Base-by-base conservation (phyloP, 2,113 vertebrate genomes). In the Oplegnathus fasciatus region DNA sequence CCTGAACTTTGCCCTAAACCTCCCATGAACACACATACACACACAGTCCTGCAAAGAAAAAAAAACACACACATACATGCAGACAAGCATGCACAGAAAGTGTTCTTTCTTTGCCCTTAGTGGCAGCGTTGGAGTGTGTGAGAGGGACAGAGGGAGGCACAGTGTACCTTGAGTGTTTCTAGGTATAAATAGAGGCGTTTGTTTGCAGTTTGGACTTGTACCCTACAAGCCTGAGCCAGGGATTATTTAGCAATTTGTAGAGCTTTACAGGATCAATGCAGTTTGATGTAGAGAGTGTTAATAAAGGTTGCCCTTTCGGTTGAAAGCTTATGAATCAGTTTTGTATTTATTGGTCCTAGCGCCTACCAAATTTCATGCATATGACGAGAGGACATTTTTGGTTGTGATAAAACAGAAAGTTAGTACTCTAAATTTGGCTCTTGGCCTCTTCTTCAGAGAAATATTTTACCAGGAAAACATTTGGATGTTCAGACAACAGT, bases 1-100 rank as follows among this genome's bases (percentile, higher is more conserved):
- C 87, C 88, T 94, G 94, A 94, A 90, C 91, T 93, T 66, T 95
- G 92, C 75, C 92, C 93, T 76, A 26, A 86, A 83, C 74, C 81
- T 71, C 82, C 86, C 78, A 83, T 84, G 84, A 91, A 91, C 84
- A 89, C 62, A 83, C 80, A 80, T 42, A 60, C 62, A 67, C 78
- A 64, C 79, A 75, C 60, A 76, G 65, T 26, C 69, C 18, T n/a
- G 18, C 42, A 24, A 44, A 65, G 62, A 67, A 58, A 17, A 46
- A 72, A 28, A 67, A 44, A 69, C 44, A 69, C 44, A 55, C 18
- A 75, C 26, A 62, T 11, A 37, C 69, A 75, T 74, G 67, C 60
- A 84, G 69, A 75, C 75, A 70, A 42, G 64, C 57, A 77, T 46
- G 70, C 82, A 89, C 48, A 91, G 75, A 92, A 84, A 83, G 88